A percentile compares a stretch with the other conserved stretches of the same genome.
These are phyloP conservation scores for Heterotis niloticus DNA, from an alignment of 2,113 vertebrate species.

Conservation along the genomic window DNA sequence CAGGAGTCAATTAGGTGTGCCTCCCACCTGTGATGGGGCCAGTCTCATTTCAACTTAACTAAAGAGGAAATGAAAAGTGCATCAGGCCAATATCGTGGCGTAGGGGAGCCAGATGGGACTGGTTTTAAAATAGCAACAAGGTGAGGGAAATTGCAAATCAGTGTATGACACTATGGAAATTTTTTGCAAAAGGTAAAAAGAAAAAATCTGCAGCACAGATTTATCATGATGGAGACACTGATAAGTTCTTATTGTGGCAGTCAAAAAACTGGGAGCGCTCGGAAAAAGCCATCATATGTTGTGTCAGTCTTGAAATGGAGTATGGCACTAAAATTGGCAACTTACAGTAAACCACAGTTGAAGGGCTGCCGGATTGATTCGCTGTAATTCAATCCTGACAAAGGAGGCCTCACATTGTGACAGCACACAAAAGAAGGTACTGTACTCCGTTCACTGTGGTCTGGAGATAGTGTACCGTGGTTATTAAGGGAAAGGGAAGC, in stretches of 20 bases:
- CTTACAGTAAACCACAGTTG: background rate
- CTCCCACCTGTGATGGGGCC: conserved; percentile 18
- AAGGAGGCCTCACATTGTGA: background rate
- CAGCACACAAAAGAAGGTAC: background rate
- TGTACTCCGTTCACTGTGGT: too few relatives aligned
- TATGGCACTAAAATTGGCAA: background rate
- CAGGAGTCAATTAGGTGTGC: conserved; percentile 24
- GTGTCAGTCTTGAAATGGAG: too few relatives aligned
- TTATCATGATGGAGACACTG: background rate
- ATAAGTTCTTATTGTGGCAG: conserved; percentile 16
- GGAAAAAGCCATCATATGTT: background rate
- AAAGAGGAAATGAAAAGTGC: conserved; percentile 4
- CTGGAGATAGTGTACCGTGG: too few relatives aligned
- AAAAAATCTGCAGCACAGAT: background rate
- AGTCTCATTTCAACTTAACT: conserved; percentile 22
- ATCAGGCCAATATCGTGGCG: background rate
- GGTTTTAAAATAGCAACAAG: conserved; percentile 21
- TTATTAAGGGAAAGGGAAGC: too few relatives aligned
- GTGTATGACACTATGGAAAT: conserved; percentile 22
- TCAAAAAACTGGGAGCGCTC: background rate
- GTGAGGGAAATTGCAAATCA: conserved; percentile 24
- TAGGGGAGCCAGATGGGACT: conserved; percentile 13
- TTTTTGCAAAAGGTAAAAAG: conserved; percentile 1
- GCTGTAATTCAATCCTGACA: conserved; percentile 4
- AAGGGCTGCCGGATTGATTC: background rate